These are phyloP conservation scores for Corella eumyota DNA, from an alignment of 23 tunicate genomes.

Conservation along the genomic window DNA sequence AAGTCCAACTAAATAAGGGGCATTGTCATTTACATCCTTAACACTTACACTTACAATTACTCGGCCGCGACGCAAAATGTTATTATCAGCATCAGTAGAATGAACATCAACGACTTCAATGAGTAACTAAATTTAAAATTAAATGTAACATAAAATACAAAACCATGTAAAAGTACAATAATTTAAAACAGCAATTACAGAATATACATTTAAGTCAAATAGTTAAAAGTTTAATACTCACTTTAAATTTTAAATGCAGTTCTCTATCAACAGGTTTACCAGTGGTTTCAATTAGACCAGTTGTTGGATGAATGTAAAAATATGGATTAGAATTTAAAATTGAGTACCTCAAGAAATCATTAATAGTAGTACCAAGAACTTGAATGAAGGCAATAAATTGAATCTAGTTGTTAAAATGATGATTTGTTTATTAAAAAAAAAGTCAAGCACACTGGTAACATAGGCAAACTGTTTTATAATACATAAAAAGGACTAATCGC, in stretches of 20 bases:
- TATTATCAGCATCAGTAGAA: neutral
- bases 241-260: neutral
- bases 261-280: slow-evolving; percentile 40
- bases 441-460: too few species aligned
- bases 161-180: neutral
- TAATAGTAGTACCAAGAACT: slow-evolving; percentile 9
- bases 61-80: slow-evolving; percentile 7
- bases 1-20: slow-evolving; percentile 27
- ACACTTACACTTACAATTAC: slow-evolving; percentile 25
- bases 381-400: neutral
- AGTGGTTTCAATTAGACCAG: slow-evolving; percentile 41
- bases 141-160: neutral
- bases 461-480: too few species aligned
- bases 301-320: slow-evolving; percentile 23
- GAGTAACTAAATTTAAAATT: slow-evolving; percentile 1
- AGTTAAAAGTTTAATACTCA: neutral
- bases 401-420: too few species aligned
- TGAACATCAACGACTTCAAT: slow-evolving; percentile 22
- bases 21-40: slow-evolving; percentile 54
- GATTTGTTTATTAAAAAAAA: too few species aligned
- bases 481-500: too few species aligned
- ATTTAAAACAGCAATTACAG: neutral
- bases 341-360: slow-evolving; percentile 19
- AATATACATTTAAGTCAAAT: neutral
- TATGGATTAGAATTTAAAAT: slow-evolving; percentile 31